Base-by-base conservation (phyloP, 2,797 vertebrate genomes). In the Remorina albescens region DNA sequence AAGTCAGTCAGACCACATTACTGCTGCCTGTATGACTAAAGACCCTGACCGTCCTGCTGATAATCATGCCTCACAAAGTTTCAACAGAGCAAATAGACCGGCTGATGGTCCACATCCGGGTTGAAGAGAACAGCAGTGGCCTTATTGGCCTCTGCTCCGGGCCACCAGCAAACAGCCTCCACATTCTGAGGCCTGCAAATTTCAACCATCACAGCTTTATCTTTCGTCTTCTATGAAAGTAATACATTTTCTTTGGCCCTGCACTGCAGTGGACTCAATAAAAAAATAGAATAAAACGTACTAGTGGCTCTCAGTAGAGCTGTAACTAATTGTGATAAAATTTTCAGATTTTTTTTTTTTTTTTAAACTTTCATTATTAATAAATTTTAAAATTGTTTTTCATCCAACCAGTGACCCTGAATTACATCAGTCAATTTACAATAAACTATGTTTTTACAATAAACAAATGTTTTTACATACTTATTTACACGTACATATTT, bases 1-100 rank as follows among this genome's bases (percentile, higher is more conserved):
- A 84, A 90, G 90, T 90, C 73, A 88, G 86, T 90, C 89, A 85
- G 78, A 86, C 41, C 85, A 83, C 82, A 92, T 92, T 89, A 88
- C 74, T 77, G 69, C 70, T 61, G 80, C 88, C 66, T 74, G 81
- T 76, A 34, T 78, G 81, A 89, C 75, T 76, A 85, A 88, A 90
- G 83, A 74, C 70, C 78, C 73, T 51, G 69, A 73, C 46, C 57
- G 26, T 80, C 71, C 53, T 15, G 34, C 76, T 36, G 80, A 84
- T 81, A 82, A 89, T 88, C 81, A 91, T 80, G 88, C 86, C 69
- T 92, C 90, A 86, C 49, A 64, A 86, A 77, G 56, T 83, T 82
- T 87, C 81, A 90, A 90, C 86, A 2, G 86, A 74, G 74, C 86
- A 87, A 92, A 88, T 80, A 77, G 88, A 90, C 78, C 84, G 37